Conservation (phyloP, 2,797 vertebrate genomes). For the Bryconaethiops microstoma region DNA sequence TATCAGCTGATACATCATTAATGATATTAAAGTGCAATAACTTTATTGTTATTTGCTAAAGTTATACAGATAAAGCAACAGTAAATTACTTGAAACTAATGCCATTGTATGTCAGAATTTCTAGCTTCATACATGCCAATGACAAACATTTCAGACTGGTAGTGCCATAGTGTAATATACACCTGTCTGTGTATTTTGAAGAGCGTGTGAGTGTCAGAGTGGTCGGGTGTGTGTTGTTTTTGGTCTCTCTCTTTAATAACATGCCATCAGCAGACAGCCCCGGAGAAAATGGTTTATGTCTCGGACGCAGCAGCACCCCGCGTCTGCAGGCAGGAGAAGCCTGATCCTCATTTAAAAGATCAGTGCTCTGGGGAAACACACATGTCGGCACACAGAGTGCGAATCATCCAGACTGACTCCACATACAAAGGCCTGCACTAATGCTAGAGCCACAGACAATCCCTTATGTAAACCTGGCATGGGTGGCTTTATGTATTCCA, state of each 20-base stretch:
- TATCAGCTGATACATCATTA: too few relatives aligned
- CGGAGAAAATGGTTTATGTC: slow-evolving; percentile 35
- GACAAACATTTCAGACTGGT: neutral
- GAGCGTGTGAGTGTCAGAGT: neutral
- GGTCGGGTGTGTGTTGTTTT: neutral
- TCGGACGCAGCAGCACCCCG: slow-evolving; percentile 36
- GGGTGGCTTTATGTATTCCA: slow-evolving; percentile 44
- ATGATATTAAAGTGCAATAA: too few relatives aligned
- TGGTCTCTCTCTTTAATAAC: slow-evolving; percentile 26
- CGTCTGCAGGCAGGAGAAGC: slow-evolving; percentile 25
- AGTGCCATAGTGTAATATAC: neutral
- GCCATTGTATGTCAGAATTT: too few relatives aligned
- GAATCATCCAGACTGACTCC: slow-evolving; percentile 31
- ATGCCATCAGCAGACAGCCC: slow-evolving; percentile 30
- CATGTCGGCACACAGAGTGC: slow-evolving; percentile 12
- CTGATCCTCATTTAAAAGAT: slow-evolving; percentile 8
- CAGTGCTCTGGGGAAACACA: slow-evolving; percentile 1
- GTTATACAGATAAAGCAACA: too few relatives aligned
- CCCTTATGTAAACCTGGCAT: slow-evolving; percentile 31
- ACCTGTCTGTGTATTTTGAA: neutral
- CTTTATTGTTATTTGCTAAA: too few relatives aligned
- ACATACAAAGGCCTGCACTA: slow-evolving; percentile 36
- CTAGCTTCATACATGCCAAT: too few relatives aligned
- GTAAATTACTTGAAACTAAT: too few relatives aligned
- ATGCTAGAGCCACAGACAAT: slow-evolving; percentile 35